Evolutionary conservation across 2,113 vertebrate genomes (phyloP).

Genomic region (Hypocryptadius cinnamomeus): DNA sequence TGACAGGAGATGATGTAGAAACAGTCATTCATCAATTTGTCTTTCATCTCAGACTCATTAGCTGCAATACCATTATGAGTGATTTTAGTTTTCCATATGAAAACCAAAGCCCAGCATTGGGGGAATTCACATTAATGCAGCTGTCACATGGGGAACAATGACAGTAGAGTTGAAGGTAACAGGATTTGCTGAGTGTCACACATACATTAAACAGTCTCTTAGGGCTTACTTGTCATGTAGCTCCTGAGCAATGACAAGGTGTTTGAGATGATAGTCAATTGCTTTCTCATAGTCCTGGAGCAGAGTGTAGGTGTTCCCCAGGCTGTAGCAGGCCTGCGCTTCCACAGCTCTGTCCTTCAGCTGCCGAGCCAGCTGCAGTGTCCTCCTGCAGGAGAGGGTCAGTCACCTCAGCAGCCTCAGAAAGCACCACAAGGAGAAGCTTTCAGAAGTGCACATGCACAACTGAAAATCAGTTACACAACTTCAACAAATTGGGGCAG

Average conservation of each 20-base stretch:
- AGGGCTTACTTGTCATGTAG: constrained; percentile 82
- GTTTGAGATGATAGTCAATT: constrained; percentile 93
- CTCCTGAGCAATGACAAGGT: constrained; percentile 92
- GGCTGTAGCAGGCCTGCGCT: constrained; percentile 95
- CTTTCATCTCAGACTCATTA: background rate
- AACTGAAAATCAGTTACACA: background rate
- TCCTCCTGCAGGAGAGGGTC: constrained; percentile 73
- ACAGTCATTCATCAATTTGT: background rate
- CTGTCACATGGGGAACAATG: background rate
- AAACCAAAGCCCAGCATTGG: background rate
- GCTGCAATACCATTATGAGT: background rate
- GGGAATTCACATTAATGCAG: background rate
- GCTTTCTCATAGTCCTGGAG: constrained; percentile 94
- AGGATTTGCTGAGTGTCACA: background rate
- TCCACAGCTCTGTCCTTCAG: constrained; percentile 90
- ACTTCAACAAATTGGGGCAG: background rate
- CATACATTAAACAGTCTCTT: background rate
- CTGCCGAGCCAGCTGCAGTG: constrained; percentile 87
- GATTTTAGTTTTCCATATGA: background rate
- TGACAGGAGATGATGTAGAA: background rate
- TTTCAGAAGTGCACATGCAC: background rate
- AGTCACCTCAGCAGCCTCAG: background rate
- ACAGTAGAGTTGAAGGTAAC: background rate
- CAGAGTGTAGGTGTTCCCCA: constrained; percentile 93
- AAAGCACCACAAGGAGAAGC: background rate